Evolutionary conservation across 2,797 vertebrate species (phyloP), one percentile per base, ranked within the genome.

Genomic region (Diplodus sargus): DNA sequence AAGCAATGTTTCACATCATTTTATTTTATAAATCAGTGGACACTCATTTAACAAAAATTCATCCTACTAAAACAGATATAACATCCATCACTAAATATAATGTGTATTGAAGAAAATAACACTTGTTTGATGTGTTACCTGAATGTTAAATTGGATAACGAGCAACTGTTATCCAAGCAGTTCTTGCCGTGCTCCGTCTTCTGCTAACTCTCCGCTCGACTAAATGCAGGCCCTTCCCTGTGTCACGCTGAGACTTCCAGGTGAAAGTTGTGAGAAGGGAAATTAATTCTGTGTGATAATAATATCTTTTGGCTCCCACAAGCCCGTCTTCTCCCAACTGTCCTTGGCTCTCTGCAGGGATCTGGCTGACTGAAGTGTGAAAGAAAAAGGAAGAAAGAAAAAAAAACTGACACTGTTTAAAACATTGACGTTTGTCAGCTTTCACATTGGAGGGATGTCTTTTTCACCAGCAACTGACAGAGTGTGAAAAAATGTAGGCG

Each of bases 281-380:
- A 88, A 85, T 87, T 14, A 85, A 84, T 75, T 86, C 76, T 61
- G 67, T 85, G 74, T 71, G 84, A 83, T 87, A 81, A 83, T 85
- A 85, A 86, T 82, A 88, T 78, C 56, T 79, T 39, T 56, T 81
- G 85, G 74, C 86, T 86, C 54, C 67, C 51, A 42, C 75, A 18
- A 22, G 76, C 47, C 68, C 73, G 34, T 71, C 57, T 52, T 53
- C 70, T 83, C 57, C 83, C 66, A 52, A 28, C 53, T 43, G 70
- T 85, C 79, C 57, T 70, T 48, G 78, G 67, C 63, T 76, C 65
- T 74, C 74, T 69, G 25, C 70, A 22, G 61, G 78, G 76, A 85
- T 74, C 70, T 71, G 62, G 49, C 53, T 47, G 45, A 64, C 52
- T 76, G 64, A 78, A 85, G 75, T 22, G 58, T 67, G 73, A 74